Evolutionary conservation across 2,888 invertebrate species (phyloP), one percentile per base, ranked within the genome.

Genomic region (Allolobophora icterica): DNA sequence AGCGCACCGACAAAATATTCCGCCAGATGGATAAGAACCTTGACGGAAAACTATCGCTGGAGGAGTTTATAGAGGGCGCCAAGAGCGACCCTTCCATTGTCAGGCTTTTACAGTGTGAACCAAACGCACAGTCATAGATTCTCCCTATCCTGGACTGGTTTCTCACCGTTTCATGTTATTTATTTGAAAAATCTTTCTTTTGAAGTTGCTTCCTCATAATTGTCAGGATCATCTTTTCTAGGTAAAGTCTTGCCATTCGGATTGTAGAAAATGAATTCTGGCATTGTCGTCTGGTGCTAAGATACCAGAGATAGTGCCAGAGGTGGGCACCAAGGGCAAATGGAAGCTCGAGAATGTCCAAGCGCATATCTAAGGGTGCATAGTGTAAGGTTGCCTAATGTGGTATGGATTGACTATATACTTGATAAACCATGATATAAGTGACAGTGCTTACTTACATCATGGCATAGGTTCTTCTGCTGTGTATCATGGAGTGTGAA

Each of bases 41-140:
- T 95, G 99, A 99, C 95, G 99, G 99, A 58, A 98, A 98, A 95
- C 96, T 99, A 93, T 99, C 98, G 91, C 96, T 99, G 93, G 98
- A 98, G 94, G 99, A 99, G 96, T 99, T 99, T 96, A 99, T 99
- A 94, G 99, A 99, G 96, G 99, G 99, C 93, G 99, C 99, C 94
- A 99, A 99, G 96, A 98, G 98, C 96, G 99, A 99, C 96, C 99
- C 99, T 90, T 99, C 99, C 93, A 99, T 99, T 95, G 99, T 99
- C 93, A 97, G 99, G 95, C 97, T 99, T 95, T 97, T 99, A 95
- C 99, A 99, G 96, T 99, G 99, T 96, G 99, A 99, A 96, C 98
- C 99, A 11, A 91, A 91, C 42, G 42, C 83, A n/a, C 89, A 42
- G 87, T 87, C 87, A 38, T 87, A 87, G 87, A 38, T 34, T 35